Evolutionary conservation across 2,113 vertebrate species (phyloP).

Genomic region (Mormoops blainvillei): DNA sequence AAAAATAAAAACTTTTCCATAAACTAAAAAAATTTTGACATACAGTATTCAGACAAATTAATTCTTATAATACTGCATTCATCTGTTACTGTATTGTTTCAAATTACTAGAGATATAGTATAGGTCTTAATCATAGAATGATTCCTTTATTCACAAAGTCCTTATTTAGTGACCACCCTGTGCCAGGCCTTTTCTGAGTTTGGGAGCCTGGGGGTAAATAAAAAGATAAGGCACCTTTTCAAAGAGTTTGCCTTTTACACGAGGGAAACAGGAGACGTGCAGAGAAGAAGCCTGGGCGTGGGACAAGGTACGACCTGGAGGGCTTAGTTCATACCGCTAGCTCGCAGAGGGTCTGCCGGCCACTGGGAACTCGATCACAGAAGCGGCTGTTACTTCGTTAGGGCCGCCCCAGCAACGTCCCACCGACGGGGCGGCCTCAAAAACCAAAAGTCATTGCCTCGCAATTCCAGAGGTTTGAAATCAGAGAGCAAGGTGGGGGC

Average conservation of each 20-base stretch:
- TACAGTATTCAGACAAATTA: background rate
- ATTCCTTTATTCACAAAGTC: background rate
- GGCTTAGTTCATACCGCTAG: fast-evolving
- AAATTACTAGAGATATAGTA: background rate
- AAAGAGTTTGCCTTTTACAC: background rate
- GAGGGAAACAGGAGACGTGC: background rate
- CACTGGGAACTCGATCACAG: fast-evolving
- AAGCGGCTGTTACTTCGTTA: fast-evolving
- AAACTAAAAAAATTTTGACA: background rate
- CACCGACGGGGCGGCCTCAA: background rate
- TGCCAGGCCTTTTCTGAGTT: background rate
- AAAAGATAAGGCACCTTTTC: background rate
- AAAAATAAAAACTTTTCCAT: constrained; percentile 20
- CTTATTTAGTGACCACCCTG: background rate
- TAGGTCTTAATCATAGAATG: background rate
- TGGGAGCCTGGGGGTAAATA: background rate
- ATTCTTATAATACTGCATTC: background rate
- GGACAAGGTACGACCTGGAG: background rate
- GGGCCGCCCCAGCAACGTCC: background rate
- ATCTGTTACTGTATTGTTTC: background rate
- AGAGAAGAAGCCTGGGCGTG: background rate
- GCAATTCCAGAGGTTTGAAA: background rate
- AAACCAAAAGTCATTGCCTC: background rate
- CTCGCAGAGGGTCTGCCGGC: fast-evolving
- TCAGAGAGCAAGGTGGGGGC: background rate